Base-by-base conservation (phyloP, 53 echinoderm and acorn worm genomes). In the Crossaster papposus region DNA sequence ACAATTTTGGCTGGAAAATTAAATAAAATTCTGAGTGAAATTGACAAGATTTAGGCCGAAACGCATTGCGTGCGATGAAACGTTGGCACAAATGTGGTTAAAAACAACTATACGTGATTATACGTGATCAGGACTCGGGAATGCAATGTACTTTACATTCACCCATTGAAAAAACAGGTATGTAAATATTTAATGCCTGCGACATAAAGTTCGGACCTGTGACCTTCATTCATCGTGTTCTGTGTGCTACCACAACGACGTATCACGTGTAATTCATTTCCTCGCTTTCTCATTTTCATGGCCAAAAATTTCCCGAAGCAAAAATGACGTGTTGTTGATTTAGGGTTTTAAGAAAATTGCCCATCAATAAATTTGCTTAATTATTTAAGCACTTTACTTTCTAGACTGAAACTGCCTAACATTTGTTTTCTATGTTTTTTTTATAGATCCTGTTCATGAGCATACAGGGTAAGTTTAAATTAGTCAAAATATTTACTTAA, bases 371-470 rank as follows among this genome's bases (percentile, higher is more conserved):
- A 7, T 44, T 44, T 44, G 44, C 44, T 44, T 44, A 44, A 7
- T 44, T 44, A 44, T 44, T 5, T 44, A 9, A 44, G 2, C 44
- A 9, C 9, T 44, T 1, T 44, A 44, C 44, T 44, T 44, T 7
- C n/a, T n/a, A 44, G 5, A 1, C 44, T 44, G 44, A 44, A 44
- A 44, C 9, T 44, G 44, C 6, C 44, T 44, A 44, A 77, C 55
- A 20, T 58, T 30, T 55, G 30, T 78, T 33, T 86, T 11, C 6
- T 24, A 52, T 32, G 5, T 87, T 58, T 70, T 55, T 53, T 74
- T 30, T 74, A 33, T 88, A 93, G 93, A 93, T 64, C 93, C 93
- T 13, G 54, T 93, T 31, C 89, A 68, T 15, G 93, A 93, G 44
- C 75, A 86, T 72, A 86, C 88, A 64, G 93, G 93, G 93, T 93